These are phyloP conservation scores for Drosophila flavopinicola DNA, from an alignment of 2,888 invertebrate genomes.

Conservation along the genomic window DNA sequence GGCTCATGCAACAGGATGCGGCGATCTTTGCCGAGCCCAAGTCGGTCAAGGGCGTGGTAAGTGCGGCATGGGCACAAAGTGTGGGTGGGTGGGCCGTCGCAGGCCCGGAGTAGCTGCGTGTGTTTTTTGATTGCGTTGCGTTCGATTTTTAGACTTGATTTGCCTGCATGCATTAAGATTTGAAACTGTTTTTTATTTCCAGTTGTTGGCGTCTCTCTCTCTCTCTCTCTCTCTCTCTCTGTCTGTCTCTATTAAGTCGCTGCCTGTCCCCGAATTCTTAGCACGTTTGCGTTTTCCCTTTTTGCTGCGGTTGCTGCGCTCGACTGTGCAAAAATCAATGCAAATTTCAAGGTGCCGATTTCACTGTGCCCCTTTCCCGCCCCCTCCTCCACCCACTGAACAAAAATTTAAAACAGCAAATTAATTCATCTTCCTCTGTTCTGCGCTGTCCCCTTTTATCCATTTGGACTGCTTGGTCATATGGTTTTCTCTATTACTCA, in stretches of 20 bases:
- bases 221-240: no score
- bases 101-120: constrained; percentile 4
- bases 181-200: constrained; percentile 6
- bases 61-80: no score
- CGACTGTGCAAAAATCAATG: constrained; percentile 50
- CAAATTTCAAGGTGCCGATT: constrained; percentile 51
- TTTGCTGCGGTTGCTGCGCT: constrained; percentile 22
- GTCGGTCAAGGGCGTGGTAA: constrained; percentile 81
- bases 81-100: constrained; percentile 3
- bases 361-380: constrained; percentile 37
- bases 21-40: constrained; percentile 83
- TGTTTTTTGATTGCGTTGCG: constrained; percentile 23
- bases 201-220: no score
- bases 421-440: constrained; percentile 11
- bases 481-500: constrained; percentile 49
- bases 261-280: constrained; percentile 35
- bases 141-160: constrained; percentile 34
- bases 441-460: background rate
- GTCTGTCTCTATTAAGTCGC: no score
- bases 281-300: constrained; percentile 54
- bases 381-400: no score
- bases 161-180: constrained; percentile 36
- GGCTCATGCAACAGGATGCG: constrained; percentile 73
- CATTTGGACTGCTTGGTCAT: constrained; percentile 19
- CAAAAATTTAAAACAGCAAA: constrained; percentile 11